These are phyloP conservation scores for Tetramorium simillimum DNA, from an alignment of 1,140 invertebrate species.

Conservation along the genomic window DNA sequence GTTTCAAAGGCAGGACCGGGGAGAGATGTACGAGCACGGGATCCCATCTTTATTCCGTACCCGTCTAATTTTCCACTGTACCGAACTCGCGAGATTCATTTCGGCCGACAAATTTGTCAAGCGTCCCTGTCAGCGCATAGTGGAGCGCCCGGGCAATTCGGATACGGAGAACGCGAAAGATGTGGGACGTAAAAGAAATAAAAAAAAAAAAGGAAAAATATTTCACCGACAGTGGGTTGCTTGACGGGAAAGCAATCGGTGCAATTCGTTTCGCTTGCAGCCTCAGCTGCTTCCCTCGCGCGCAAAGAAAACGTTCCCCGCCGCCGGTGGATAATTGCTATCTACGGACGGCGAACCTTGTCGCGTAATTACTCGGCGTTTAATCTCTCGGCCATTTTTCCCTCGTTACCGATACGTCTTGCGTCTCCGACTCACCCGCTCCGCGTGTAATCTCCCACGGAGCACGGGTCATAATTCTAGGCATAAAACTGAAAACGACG, in stretches of 20 bases:
- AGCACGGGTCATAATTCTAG: conserved; percentile 17
- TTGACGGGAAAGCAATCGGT: conserved; percentile 71
- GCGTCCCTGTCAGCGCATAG: conserved; percentile 1
- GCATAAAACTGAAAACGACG: conserved; percentile 8
- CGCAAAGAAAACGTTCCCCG: conserved; percentile 63
- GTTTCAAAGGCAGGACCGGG: not conserved
- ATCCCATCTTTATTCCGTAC: not conserved
- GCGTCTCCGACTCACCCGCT: conserved; percentile 3
- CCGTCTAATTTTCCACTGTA: conserved; percentile 39
- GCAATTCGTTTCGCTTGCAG: conserved; percentile 69
- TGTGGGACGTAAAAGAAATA: conserved; percentile 1
- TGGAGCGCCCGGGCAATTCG: not conserved
- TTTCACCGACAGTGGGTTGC: conserved; percentile 58
- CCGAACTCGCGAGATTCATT: conserved; percentile 16
- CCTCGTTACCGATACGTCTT: conserved; percentile 64
- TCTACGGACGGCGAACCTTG: conserved; percentile 72
- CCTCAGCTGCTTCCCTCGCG: conserved; percentile 64
- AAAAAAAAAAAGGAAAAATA: conserved; percentile 61
- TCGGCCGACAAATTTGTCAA: conserved; percentile 38
- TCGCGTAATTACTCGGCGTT: conserved; percentile 74
- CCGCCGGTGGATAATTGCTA: conserved; percentile 69
- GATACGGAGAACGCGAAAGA: not conserved
- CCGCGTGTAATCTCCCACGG: not conserved
- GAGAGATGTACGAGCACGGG: not conserved
- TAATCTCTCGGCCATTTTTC: conserved; percentile 68